Evolutionary conservation across 2,113 vertebrate species (phyloP), one percentile per base, ranked within the genome.

Genomic region (Scortum barcoo): DNA sequence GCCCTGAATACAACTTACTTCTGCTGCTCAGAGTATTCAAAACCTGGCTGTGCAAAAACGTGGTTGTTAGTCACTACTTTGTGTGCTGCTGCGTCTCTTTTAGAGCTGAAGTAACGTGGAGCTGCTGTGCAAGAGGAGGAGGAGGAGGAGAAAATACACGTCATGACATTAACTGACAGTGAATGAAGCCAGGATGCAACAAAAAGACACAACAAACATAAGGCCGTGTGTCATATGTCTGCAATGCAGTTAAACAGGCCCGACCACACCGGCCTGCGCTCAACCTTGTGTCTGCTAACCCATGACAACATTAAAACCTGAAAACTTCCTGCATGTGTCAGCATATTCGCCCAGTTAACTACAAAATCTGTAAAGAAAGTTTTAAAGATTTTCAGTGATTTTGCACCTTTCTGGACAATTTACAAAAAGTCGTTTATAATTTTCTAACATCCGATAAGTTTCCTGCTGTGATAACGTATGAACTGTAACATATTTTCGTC

Each of bases 31-130:
- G 12, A 36, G 58, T 5, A 5, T 57, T 40, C 2, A 61, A 20
- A 13, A 22, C 0, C 1, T 5, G 7, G 4, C 17, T n/a, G n/a
- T n/a, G n/a, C n/a, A n/a, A 61, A 20, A 13, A 22, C 0, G 0
- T 5, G 7, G 4, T 19, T n/a, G 24, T 46, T 63, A 8, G 57
- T 13, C 3, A 7, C 53, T 9, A 5, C 20, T 51, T 19, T n/a
- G 3, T 26, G 6, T 46, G 33, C n/a, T 38, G 65, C 7, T 42
- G 13, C 57, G n/a, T 48, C 36, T 48, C 11, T 14, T 13, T 60
- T 4, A 22, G 22, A 24, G 50, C 20, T 44, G 7, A 56, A 7
- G 33, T 69, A 0, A 16, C 16, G 8, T 1, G 0, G 19, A 7
- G 4, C 11, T 10, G 17, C 19, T 19, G 6, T 19, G 1, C 46